Base-by-base conservation (phyloP, 2,113 vertebrate genomes). In the Rhipidura dahli region DNA sequence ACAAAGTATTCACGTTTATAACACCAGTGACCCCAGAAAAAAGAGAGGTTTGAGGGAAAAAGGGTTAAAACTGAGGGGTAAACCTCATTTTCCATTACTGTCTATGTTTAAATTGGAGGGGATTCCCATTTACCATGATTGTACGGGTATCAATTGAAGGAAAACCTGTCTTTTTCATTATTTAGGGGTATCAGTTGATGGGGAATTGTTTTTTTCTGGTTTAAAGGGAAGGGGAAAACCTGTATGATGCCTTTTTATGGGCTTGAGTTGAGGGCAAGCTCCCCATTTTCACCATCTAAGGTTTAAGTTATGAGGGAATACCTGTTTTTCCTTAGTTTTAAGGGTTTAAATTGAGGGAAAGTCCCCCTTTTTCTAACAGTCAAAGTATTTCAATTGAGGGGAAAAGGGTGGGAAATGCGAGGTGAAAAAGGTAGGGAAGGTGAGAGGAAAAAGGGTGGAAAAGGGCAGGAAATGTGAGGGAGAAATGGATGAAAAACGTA, bases 321-420 rank as follows among this genome's bases (percentile, higher is more conserved):
- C 15, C 26, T 42, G 9, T 19, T 24, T 14, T 24, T 12, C 7
- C 6, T 60, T 49, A 10, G 6, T n/a, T 70, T 70, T 70, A 44
- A 53, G 21, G 28, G 39, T 51, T 31, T 44, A 53, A 53, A 26
- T 44, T 31, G 17, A 37, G 31, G 18, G 5, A 1, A 54, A 54
- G 12, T 7, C 3, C 18, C 22, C 27, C 11, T 31, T 64, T 64
- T 47, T 23, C 18, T 33, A 54, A 23, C 11, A 23, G 12, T 39
- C 33, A 17, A 39, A 31, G 7, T 44, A 42, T 44, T 37, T 45
- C 37, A 42, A 53, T 26, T 33, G 47, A 53, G 7, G 22, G 16
- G 7, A 1, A 22, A 30, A 26, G 28, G 2, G 15, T 1, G 2
- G 33, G n/a, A 60, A 60, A 30, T 13, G 6, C 1, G 3, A 59